Percentiles rank a stretch among this genome's conserved stretches.
phyloP scores from a whole-genome alignment of 2,797 vertebrate genomes.

The Masticophis lateralis region DNA sequence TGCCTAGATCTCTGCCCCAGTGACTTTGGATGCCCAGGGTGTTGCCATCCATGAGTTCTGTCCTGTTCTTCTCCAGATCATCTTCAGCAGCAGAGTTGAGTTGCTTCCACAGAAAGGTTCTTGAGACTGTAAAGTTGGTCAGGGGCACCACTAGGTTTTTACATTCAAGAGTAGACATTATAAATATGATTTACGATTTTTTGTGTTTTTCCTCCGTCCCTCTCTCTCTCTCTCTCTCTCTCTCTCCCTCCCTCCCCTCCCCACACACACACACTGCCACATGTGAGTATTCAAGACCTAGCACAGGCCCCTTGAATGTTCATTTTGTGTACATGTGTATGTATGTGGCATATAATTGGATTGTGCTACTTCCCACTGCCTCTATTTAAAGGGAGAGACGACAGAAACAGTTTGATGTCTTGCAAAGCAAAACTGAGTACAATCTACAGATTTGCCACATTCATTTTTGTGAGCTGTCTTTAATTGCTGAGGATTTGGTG shows the following conservation, averaged over 20 bases:
- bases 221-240: no score
- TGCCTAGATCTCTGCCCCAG: no score
- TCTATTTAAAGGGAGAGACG: neutral
- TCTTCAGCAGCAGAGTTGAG: neutral
- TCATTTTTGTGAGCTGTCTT: neutral
- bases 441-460: neutral
- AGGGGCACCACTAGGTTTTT: neutral
- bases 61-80: neutral
- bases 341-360: neutral
- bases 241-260: no score
- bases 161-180: neutral
- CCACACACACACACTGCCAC: neutral
- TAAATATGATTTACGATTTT: neutral
- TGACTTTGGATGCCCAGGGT: rapidly evolving
- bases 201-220: neutral
- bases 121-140: neutral
- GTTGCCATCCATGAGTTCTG: neutral
- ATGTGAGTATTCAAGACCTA: neutral
- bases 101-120: neutral
- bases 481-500: neutral
- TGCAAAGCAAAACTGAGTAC: neutral
- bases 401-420: neutral
- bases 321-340: neutral
- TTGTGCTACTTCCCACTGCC: neutral
- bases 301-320: neutral